These are phyloP conservation scores for Triplophysa tibetana DNA, from an alignment of 2,113 vertebrate genomes.

Conservation along the genomic window DNA sequence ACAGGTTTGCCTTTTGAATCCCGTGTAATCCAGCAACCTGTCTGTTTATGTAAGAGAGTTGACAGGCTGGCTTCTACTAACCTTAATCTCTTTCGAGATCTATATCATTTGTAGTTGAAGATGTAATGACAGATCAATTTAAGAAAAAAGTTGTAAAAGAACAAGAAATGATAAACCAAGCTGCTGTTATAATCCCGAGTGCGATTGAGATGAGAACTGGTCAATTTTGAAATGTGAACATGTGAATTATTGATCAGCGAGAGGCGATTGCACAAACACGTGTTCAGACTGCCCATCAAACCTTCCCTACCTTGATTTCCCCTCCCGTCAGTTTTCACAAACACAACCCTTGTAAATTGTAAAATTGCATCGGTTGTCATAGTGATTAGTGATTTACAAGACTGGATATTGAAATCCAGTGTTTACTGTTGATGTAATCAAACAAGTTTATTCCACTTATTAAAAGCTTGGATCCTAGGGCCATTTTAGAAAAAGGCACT, in stretches of 20 bases:
- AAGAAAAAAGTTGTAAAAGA: too few relatives aligned
- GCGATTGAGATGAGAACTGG: background rate
- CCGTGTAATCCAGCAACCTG: slow-evolving; percentile 42
- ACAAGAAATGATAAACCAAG: background rate
- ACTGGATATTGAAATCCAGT: background rate
- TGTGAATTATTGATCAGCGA: slow-evolving; percentile 58
- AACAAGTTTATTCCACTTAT: slow-evolving; percentile 14
- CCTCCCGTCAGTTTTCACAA: slow-evolving; percentile 36
- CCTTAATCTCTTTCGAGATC: background rate
- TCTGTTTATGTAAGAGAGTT: slow-evolving; percentile 40
- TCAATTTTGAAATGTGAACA: slow-evolving; percentile 41
- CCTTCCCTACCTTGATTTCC: slow-evolving; percentile 1
- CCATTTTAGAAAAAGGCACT: background rate
- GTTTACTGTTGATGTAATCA: slow-evolving; percentile 12
- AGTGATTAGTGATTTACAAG: slow-evolving; percentile 27
- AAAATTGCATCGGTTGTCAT: slow-evolving; percentile 39
- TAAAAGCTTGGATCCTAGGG: slow-evolving; percentile 13
- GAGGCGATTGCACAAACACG: slow-evolving; percentile 39
- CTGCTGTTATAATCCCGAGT: background rate
- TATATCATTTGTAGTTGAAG: too few relatives aligned
- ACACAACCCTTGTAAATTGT: slow-evolving; percentile 29
- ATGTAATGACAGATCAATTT: background rate
- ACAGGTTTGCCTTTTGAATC: slow-evolving; percentile 46
- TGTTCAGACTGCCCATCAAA: slow-evolving; percentile 7
- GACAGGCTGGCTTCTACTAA: background rate